Conservation (phyloP, 2,113 vertebrate genomes). For the Oryzias celebensis region DNA sequence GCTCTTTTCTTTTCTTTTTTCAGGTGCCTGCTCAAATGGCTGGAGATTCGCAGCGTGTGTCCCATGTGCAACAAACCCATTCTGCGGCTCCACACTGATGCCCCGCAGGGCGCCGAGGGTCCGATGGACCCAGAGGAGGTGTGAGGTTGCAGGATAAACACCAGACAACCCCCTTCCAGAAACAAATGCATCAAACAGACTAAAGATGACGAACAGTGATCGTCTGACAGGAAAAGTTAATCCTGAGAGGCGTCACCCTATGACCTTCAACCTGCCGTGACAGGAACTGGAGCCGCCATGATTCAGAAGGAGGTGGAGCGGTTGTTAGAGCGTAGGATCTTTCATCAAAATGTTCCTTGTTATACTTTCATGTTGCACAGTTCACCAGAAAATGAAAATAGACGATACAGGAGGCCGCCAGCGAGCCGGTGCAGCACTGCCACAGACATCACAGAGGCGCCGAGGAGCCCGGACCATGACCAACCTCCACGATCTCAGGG, state of each 20-base stretch:
- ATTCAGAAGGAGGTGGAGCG: slow-evolving; percentile 9
- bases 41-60: slow-evolving; percentile 84
- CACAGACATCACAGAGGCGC: slow-evolving; percentile 48
- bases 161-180: slow-evolving; percentile 17
- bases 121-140: slow-evolving; percentile 80
- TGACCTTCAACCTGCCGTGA: slow-evolving; percentile 45
- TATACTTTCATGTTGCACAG: slow-evolving; percentile 64
- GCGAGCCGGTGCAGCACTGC: slow-evolving; percentile 59
- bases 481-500: slow-evolving; percentile 73
- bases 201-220: slow-evolving; percentile 45
- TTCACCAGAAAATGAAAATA: slow-evolving; percentile 44
- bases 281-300: slow-evolving; percentile 41
- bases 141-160: slow-evolving; percentile 47
- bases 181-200: slow-evolving; percentile 54
- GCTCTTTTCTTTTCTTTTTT: neutral
- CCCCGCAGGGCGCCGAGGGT: slow-evolving; percentile 72
- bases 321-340: slow-evolving; percentile 44
- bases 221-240: slow-evolving; percentile 55
- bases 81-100: slow-evolving; percentile 74
- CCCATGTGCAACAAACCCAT: slow-evolving; percentile 85
- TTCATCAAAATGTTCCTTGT: slow-evolving; percentile 54
- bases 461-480: slow-evolving; percentile 49
- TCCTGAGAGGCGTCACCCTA: slow-evolving; percentile 38
- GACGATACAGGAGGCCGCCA: slow-evolving; percentile 50
- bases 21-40: slow-evolving; percentile 84